Conservation (phyloP, 2,888 invertebrate species). For the Trichacis sp. region DNA sequence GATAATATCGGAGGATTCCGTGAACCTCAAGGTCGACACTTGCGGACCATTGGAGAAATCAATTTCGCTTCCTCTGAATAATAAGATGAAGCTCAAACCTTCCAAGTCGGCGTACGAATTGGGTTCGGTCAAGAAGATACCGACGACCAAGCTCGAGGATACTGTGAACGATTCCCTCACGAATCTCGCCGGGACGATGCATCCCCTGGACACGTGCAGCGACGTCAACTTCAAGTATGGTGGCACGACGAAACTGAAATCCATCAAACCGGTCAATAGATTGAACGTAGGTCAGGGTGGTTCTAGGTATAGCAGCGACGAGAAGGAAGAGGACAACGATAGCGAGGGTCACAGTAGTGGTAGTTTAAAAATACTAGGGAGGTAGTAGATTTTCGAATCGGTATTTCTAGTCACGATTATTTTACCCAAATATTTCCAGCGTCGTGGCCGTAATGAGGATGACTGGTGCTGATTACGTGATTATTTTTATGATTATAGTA, state of each 20-base stretch:
- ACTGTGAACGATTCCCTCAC: constrained; percentile 70
- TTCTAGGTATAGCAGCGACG: neutral
- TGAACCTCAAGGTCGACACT: constrained; percentile 52
- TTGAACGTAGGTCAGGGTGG: neutral
- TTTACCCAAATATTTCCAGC: neutral
- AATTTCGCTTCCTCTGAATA: constrained; percentile 59
- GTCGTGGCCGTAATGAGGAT: neutral
- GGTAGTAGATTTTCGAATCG: neutral
- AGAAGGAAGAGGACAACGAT: neutral
- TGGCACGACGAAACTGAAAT: constrained; percentile 84
- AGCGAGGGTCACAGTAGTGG: neutral
- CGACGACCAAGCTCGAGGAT: constrained; percentile 67
- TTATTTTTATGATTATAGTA: neutral
- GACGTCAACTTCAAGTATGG: constrained; percentile 86
- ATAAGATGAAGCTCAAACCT: constrained; percentile 59
- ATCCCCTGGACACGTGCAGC: constrained; percentile 80
- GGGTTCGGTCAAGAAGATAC: constrained; percentile 63
- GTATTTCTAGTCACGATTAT: constrained; percentile 5
- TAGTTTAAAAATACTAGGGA: neutral
- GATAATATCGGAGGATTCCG: constrained; percentile 42
- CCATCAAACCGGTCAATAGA: constrained; percentile 73
- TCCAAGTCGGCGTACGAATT: constrained; percentile 66
- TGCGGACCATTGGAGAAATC: constrained; percentile 58
- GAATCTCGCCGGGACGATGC: constrained; percentile 66
- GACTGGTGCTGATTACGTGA: neutral